These are phyloP conservation scores for Ursus arctos DNA, from an alignment of 2,113 vertebrate species.

Conservation along the genomic window DNA sequence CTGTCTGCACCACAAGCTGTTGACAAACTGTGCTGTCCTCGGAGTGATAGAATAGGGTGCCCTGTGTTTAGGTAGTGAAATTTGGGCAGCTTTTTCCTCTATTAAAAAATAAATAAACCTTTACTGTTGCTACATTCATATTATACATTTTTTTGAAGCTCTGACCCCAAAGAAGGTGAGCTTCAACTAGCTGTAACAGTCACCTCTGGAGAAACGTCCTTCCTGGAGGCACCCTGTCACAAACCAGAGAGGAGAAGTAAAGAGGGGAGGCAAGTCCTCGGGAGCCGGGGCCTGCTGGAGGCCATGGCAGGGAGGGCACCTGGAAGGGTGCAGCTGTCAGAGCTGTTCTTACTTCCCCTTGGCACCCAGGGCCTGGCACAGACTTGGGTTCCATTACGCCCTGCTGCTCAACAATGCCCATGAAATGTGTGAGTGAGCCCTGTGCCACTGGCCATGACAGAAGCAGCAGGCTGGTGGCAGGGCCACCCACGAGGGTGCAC, in stretches of 20 bases:
- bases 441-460: fast-evolving
- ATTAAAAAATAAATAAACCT: not conserved
- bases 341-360: not conserved
- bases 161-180: not conserved
- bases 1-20: not conserved
- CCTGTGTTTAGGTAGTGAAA: not conserved
- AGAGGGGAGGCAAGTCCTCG: not conserved
- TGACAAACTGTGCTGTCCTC: not conserved
- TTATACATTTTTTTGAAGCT: not conserved
- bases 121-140: not conserved
- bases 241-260: not conserved
- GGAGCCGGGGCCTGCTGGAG: not conserved
- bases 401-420: not conserved
- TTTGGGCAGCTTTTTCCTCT: not conserved
- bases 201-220: not conserved
- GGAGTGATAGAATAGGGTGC: not conserved
- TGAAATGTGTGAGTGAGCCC: not conserved
- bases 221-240: not conserved
- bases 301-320: fast-evolving
- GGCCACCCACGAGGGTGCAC: not conserved
- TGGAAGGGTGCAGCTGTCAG: not conserved
- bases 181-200: not conserved
- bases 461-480: not conserved
- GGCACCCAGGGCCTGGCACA: not conserved
- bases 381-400: not conserved